phyloP scores from a whole-genome alignment of 2,113 vertebrate species.

The Pogona vitticeps region DNA sequence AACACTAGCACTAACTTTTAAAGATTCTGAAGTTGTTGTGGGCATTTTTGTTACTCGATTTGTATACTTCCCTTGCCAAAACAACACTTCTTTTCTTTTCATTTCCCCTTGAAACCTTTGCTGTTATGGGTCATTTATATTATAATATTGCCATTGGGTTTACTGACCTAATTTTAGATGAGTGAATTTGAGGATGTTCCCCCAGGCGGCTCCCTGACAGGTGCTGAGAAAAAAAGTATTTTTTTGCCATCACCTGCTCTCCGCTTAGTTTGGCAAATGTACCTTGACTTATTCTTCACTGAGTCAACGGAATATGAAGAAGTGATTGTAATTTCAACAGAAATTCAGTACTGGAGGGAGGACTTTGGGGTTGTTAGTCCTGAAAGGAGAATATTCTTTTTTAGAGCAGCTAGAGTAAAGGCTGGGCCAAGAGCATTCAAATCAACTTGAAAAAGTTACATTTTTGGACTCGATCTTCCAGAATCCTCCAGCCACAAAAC shows the following conservation, averaged over 20 bases:
- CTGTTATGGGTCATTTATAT: slow-evolving; percentile 23
- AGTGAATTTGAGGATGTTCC: slow-evolving; percentile 1
- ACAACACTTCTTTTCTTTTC: neutral
- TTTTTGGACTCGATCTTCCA: no score
- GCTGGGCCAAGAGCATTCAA: no score
- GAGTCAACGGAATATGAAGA: no score
- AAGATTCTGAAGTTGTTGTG: neutral
- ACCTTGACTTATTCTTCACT: slow-evolving; percentile 5
- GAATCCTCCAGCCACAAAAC: no score
- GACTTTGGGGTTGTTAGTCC: no score
- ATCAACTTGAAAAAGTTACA: no score
- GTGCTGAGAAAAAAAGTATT: slow-evolving; percentile 37
- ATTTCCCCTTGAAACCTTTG: slow-evolving; percentile 6
- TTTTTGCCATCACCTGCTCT: slow-evolving; percentile 9
- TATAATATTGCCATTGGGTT: slow-evolving; percentile 10
- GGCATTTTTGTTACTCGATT: neutral
- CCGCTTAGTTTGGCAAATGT: slow-evolving; percentile 14
- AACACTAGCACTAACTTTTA: no score
- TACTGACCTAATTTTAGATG: slow-evolving; percentile 13
- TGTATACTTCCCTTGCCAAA: slow-evolving; percentile 20
- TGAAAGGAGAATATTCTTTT: no score
- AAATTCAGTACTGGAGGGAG: no score
- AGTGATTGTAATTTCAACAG: no score
- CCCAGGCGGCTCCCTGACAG: neutral
- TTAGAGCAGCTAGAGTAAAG: no score